Base-by-base conservation (phyloP, 2,888 invertebrate species). In the Spisula subtruncata region DNA sequence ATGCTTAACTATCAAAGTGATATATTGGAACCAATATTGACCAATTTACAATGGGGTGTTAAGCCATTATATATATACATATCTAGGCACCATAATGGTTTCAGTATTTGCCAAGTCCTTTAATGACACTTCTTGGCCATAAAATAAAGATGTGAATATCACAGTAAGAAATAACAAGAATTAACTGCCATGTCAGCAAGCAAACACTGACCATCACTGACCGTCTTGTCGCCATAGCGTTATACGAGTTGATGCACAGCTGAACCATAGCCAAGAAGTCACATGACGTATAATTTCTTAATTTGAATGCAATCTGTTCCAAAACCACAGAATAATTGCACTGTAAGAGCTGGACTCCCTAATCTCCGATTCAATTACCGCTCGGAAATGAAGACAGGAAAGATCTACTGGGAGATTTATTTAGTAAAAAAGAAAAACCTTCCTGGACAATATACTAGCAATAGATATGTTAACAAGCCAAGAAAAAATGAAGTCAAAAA, bases 341-440 rank as follows among this genome's bases (percentile, higher is more conserved):
- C 32, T 35, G 35, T 75, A 32, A 75, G 32, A 35, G 32, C 35
- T 20, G 32, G 20, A 35, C 35, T 18, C 35, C 35, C 35, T 75
- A 75, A 75, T 75, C 16, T 75, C 75, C 75, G 32, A 35, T 75
- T 35, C 75, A 75, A 75, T 75, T 75, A 75, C 35, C 35, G 32
- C 14, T 18, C 32, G 75, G 75, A 75, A 75, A 75, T 75, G 35
- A 75, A 35, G 16, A 35, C 29, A 75, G 32, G 35, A 35, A 12
- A 16, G 5, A 10, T 35, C 32, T 75, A 32, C 25, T 14, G 75
- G 35, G 32, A 75, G 25, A 66, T n/a, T 6, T 66, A 25, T 66
- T 0, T 66, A 25, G 25, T 10, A 66, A 25, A 25, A 66, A 25
- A 20, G 1, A 66, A 20, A 66, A 66, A 25, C 60, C 20, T 66